Percentiles rank a stretch among this genome's conserved stretches.
phyloP scores from a whole-genome alignment of 2,888 invertebrate species.

The Frankliniella intonsa region DNA sequence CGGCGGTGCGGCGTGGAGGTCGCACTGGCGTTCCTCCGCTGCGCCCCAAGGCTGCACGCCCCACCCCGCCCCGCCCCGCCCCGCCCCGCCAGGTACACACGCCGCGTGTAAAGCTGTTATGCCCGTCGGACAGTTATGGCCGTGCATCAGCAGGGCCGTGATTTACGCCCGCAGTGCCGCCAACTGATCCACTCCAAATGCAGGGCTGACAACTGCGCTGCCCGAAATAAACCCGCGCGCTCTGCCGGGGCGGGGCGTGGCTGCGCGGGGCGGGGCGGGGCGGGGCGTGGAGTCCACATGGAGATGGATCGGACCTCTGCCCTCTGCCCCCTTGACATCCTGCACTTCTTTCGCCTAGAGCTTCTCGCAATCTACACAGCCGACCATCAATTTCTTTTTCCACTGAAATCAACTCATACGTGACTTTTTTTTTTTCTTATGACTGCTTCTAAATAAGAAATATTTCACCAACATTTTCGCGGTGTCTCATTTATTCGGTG shows the following conservation, averaged over 20 bases:
- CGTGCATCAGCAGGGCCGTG: background rate
- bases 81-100: background rate
- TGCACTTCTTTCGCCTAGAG: no score
- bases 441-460: no score
- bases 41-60: background rate
- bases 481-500: no score
- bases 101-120: background rate
- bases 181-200: conserved; percentile 21
- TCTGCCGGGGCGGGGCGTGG: background rate
- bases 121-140: conserved; percentile 1
- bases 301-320: no score
- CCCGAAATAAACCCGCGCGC: background rate
- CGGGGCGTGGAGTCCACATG: no score
- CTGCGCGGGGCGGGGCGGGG: background rate
- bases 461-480: no score
- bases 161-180: conserved; percentile 6
- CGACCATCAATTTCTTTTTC: no score
- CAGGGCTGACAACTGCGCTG: conserved; percentile 18
- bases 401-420: no score
- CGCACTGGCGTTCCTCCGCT: background rate
- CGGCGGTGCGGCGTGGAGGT: background rate
- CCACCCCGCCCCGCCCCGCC: no score
- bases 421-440: no score
- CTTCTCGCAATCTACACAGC: no score
- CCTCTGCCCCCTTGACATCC: no score